A percentile compares a stretch with the other conserved stretches of the same genome.
Conservation (phyloP, 2,888 invertebrate species). For the Scelioninae gen. 1 region DNA sequence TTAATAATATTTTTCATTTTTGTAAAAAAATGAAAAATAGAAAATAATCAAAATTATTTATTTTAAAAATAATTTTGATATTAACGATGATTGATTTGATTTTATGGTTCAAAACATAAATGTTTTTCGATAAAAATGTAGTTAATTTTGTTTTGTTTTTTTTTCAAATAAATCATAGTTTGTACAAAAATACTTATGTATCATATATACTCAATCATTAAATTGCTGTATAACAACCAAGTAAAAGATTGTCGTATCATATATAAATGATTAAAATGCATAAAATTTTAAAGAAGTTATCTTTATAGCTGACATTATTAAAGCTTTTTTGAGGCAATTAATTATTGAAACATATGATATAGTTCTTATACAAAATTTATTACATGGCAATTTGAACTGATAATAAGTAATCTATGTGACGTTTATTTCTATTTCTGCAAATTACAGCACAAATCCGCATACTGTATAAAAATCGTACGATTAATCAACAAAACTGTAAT, state of each 20-base stretch:
- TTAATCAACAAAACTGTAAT: not conserved
- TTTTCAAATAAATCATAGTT: too few species aligned
- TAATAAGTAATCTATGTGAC: conserved; percentile 1
- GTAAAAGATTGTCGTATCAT: conserved; percentile 1
- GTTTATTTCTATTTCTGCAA: conserved; percentile 3
- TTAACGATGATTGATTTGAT: too few species aligned
- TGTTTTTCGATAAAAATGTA: too few species aligned
- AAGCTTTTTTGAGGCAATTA: conserved; percentile 8
- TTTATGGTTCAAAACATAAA: too few species aligned
- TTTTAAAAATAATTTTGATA: too few species aligned
- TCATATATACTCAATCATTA: too few species aligned
- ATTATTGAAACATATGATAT: conserved; percentile 12
- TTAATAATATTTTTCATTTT: not conserved
- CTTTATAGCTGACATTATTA: conserved; percentile 1
- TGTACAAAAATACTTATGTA: too few species aligned
- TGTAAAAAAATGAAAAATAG: not conserved
- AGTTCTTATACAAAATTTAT: conserved; percentile 10
- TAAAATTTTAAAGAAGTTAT: conserved; percentile 5
- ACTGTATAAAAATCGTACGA: conserved; percentile 4
- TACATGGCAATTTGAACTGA: conserved; percentile 6
- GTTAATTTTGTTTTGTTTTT: too few species aligned
- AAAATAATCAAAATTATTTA: too few species aligned
- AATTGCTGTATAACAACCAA: conserved; percentile 2
- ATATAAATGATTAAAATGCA: not conserved
- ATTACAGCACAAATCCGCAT: conserved; percentile 1